Percentiles rank a stretch among this genome's conserved stretches.
phyloP scores from a whole-genome alignment of 1,140 invertebrate genomes.

The Cylas formicarius region DNA sequence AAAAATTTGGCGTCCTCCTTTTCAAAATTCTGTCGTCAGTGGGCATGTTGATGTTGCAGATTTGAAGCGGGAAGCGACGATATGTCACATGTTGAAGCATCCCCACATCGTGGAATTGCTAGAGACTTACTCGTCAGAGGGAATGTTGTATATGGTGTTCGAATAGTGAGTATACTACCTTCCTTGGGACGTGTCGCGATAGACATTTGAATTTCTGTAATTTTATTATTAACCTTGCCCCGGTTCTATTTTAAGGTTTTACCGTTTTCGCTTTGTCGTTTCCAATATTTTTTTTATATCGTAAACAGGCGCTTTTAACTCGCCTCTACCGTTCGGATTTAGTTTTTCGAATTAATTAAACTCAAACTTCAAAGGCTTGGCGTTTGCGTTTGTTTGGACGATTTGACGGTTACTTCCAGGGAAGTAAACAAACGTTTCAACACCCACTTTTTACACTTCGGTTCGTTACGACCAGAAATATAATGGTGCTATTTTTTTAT shows the following conservation, averaged over 20 bases:
- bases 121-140: conserved; percentile 97
- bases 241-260: too few species aligned
- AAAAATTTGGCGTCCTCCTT: background rate
- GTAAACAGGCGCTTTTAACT: too few species aligned
- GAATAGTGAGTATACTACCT: conserved; percentile 80
- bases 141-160: conserved; percentile 99
- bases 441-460: too few species aligned
- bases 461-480: too few species aligned
- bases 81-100: conserved; percentile 98
- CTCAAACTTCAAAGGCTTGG: too few species aligned
- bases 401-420: too few species aligned
- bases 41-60: conserved; percentile 59
- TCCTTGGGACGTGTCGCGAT: background rate
- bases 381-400: too few species aligned
- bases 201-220: conserved; percentile 5
- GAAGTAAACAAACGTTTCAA: too few species aligned
- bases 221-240: background rate
- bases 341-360: too few species aligned
- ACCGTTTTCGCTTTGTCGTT: too few species aligned
- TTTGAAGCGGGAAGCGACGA: conserved; percentile 94
- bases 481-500: conserved; percentile 33
- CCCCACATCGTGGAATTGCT: conserved; percentile 96
- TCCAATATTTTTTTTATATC: conserved; percentile 11
- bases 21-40: background rate
- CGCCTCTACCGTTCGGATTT: too few species aligned